Conservation (phyloP, 2,888 invertebrate genomes). For the Fragum sueziense region DNA sequence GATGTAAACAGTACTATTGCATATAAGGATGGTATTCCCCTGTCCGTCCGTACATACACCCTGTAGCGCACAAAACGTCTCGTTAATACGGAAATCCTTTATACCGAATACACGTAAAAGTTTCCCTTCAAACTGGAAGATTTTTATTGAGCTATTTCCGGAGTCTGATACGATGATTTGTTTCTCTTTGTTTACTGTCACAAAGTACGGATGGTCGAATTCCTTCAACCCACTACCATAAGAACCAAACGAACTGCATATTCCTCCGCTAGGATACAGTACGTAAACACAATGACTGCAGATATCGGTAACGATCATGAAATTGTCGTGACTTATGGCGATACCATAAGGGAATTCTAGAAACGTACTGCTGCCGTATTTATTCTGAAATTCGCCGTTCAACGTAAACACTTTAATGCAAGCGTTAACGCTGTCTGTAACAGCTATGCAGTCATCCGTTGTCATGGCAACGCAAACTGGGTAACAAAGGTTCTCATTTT, state of each 20-base stretch:
- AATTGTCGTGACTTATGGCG: slow-evolving; percentile 71
- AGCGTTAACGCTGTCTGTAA: slow-evolving; percentile 79
- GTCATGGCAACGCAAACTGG: slow-evolving; percentile 78
- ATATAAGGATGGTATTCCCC: slow-evolving; percentile 77
- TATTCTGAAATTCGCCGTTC: slow-evolving; percentile 69
- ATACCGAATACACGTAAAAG: slow-evolving; percentile 71
- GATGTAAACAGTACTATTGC: slow-evolving; percentile 77
- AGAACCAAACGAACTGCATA: slow-evolving; percentile 73
- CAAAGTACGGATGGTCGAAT: slow-evolving; percentile 79
- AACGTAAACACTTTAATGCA: slow-evolving; percentile 75
- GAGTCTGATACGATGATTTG: slow-evolving; percentile 79
- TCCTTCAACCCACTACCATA: slow-evolving; percentile 74
- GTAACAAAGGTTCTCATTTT: slow-evolving; percentile 73
- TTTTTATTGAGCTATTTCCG: slow-evolving; percentile 78
- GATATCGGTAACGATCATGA: slow-evolving; percentile 76
- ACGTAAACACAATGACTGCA: slow-evolving; percentile 76
- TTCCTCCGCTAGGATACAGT: slow-evolving; percentile 70
- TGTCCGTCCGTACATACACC: slow-evolving; percentile 76
- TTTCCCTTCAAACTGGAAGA: slow-evolving; percentile 77
- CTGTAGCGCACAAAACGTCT: slow-evolving; percentile 73
- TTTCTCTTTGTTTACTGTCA: slow-evolving; percentile 74
- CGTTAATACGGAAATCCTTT: slow-evolving; percentile 73
- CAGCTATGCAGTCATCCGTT: slow-evolving; percentile 73
- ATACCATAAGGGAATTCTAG: slow-evolving; percentile 78
- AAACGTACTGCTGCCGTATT: slow-evolving; percentile 66